Evolutionary conservation across 1,140 invertebrate genomes (phyloP), one percentile per base, ranked within the genome.

Genomic region (Calliphora vicina): DNA sequence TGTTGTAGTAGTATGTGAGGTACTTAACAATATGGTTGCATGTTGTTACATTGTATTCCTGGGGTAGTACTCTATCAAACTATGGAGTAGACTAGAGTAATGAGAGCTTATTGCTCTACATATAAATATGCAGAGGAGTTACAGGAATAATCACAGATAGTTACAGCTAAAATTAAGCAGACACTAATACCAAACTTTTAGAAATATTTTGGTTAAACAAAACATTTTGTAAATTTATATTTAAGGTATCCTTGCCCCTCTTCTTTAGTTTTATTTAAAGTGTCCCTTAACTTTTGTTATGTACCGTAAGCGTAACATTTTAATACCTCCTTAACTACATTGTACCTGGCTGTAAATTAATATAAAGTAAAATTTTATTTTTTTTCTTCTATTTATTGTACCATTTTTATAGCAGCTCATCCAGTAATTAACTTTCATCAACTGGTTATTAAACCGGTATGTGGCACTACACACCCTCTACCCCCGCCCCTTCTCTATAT

Each of bases 401-500:
- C 2, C 10, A 20, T 67, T 67, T 25, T 25, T 67, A 25, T 20
- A 20, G n/a, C 0, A 25, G 61, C 61, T 67, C 23, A 23, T 67
- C 61, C 61, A 20, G n/a, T 67, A 67, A 67, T 67, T 67, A 67
- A 67, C 61, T 67, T 67, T 67, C 61, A 67, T 67, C 61, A 67
- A 25, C 61, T 67, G 61, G 9, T 67, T 67, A 67, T 23, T 25
- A 67, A 67, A 67, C 20, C 23, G 61, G n/a, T 23, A 20, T 6
- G 17, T n/a, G 17, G 13, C 15, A 50, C 35, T 35, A n/a, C 12
- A 43, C 12, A 6, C 42, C 12, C 4, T 2, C 13, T 45, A 45
- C 3, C 43, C 12, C 43, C 43, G 12, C 10, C 43, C 42, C 3
- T 6, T 45, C 43, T 50, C 12, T 50, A 1, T n/a, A 50, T 50